A percentile compares a stretch with the other conserved stretches of the same genome.
These are phyloP conservation scores for Pseudotriccus pelzelni DNA, from an alignment of 2,797 vertebrate species.

Conservation along the genomic window DNA sequence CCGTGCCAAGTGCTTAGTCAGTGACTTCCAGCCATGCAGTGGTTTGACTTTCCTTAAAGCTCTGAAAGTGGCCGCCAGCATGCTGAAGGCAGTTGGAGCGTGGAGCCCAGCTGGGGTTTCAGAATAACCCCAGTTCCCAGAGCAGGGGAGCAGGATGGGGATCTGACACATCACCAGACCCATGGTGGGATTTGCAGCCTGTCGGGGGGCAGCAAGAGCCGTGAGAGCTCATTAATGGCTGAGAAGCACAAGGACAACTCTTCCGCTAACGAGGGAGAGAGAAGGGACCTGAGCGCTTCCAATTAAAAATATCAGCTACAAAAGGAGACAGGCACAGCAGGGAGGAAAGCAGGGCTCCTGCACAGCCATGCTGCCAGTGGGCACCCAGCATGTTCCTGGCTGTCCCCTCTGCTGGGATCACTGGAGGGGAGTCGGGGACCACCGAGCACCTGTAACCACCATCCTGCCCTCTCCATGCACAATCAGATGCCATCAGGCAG, in stretches of 20 bases:
- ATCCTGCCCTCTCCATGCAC: accelerated
- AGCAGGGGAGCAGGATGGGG: neutral
- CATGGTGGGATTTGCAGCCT: neutral
- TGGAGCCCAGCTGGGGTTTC: neutral
- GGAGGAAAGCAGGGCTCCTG: neutral
- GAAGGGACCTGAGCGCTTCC: neutral
- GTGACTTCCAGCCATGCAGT: conserved; percentile 48
- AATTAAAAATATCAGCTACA: neutral
- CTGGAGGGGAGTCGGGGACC: neutral
- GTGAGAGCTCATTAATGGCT: neutral
- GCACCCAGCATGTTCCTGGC: neutral
- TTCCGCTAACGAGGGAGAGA: neutral
- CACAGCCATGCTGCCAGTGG: accelerated
- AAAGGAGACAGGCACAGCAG: neutral
- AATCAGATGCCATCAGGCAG: neutral
- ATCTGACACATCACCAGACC: accelerated
- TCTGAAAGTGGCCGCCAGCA: neutral
- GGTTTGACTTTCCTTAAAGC: conserved; percentile 54
- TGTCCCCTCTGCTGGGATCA: neutral
- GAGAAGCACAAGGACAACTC: neutral
- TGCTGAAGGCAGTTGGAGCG: neutral
- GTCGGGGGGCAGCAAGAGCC: neutral
- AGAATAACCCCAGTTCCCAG: neutral
- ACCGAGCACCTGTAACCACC: accelerated
- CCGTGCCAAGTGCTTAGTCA: conserved; percentile 64